Conservation (phyloP, 2,797 vertebrate genomes). For the Sitta carolinensis region DNA sequence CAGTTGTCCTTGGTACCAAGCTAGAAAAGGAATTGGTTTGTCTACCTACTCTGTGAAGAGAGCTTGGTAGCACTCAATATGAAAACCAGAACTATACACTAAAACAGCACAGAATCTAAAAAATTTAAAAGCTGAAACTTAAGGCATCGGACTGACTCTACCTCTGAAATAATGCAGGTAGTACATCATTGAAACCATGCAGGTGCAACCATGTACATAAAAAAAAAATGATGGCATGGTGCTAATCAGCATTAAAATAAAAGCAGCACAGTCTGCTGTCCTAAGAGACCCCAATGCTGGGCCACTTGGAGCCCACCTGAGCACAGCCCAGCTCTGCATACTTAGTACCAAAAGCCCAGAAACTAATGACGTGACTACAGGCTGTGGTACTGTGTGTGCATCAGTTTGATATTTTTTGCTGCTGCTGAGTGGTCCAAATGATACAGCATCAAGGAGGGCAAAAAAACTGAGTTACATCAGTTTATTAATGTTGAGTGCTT, state of each 20-base stretch:
- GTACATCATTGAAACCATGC: accelerated
- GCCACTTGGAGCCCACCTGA: neutral
- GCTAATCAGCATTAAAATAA: neutral
- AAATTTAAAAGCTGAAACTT: no score
- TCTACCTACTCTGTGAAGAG: no score
- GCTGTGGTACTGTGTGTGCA: neutral
- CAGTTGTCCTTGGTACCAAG: no score
- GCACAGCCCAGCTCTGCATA: neutral
- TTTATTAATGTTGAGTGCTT: neutral
- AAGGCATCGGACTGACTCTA: neutral
- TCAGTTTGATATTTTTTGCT: neutral
- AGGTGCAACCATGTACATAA: accelerated
- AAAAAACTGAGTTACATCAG: neutral
- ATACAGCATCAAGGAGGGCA: accelerated
- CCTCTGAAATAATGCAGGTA: neutral
- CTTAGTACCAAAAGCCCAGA: neutral
- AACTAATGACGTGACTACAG: accelerated
- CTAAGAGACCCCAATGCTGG: neutral
- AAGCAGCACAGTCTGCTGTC: neutral
- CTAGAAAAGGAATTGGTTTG: no score
- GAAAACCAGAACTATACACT: no score
- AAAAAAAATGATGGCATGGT: neutral
- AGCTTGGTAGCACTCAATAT: no score
- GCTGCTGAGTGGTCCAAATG: neutral
- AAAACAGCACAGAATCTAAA: no score